Percentiles rank a stretch among this genome's conserved stretches.
Evolutionary conservation across 2,797 vertebrate species (phyloP).

Genomic region (Cynopterus sphinx): DNA sequence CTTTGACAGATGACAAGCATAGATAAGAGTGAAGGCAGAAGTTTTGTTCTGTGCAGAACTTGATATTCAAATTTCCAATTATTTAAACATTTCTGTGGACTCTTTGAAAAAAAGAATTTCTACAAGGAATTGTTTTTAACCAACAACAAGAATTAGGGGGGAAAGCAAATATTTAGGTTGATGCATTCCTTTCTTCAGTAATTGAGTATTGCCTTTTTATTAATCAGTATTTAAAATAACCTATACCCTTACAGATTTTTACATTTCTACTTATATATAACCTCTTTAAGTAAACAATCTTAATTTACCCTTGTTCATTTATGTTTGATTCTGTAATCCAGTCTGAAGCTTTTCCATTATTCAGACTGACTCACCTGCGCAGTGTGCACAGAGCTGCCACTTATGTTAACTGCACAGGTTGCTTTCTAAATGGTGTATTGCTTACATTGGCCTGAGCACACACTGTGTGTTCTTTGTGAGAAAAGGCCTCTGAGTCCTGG

Average conservation of each 20-base stretch:
- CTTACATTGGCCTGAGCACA: neutral
- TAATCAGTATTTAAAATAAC: conserved; percentile 36
- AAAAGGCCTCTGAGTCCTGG: neutral
- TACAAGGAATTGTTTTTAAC: conserved; percentile 49
- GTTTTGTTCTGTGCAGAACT: neutral
- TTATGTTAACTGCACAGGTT: neutral
- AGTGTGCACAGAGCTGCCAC: neutral
- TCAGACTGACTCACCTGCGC: neutral
- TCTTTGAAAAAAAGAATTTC: conserved; percentile 43
- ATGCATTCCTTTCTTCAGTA: neutral
- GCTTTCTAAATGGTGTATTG: neutral
- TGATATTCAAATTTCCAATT: neutral
- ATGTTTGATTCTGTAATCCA: neutral
- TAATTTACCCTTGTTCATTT: neutral
- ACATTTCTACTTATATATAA: neutral
- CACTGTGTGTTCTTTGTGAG: neutral
- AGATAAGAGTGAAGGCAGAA: neutral
- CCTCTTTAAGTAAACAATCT: neutral
- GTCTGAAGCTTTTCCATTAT: neutral
- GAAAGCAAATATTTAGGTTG: neutral
- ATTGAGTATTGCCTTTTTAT: neutral
- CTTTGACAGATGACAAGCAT: neutral
- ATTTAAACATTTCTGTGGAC: neutral
- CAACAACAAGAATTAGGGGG: neutral
- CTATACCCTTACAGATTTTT: neutral